phyloP scores from a whole-genome alignment of 2,888 invertebrate species.

The Chromoteleia sp. region DNA sequence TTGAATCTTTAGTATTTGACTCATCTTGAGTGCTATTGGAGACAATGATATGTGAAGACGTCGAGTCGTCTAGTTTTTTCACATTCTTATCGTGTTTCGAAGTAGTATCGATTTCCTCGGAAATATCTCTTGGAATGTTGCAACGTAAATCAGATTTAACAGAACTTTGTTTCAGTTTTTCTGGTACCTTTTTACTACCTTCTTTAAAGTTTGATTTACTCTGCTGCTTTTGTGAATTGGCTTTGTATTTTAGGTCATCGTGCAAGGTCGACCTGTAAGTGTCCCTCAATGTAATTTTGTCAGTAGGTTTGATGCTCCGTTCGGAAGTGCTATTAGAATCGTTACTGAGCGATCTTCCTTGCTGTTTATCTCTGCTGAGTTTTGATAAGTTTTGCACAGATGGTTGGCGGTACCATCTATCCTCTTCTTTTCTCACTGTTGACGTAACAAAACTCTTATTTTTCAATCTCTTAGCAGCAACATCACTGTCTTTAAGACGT shows the following conservation, averaged over 20 bases:
- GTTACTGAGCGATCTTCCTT: constrained; percentile 76
- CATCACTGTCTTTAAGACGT: constrained; percentile 75
- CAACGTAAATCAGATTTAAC: constrained; percentile 75
- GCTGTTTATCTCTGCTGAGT: constrained; percentile 75
- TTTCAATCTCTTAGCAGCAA: constrained; percentile 75
- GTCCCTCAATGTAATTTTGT: constrained; percentile 76
- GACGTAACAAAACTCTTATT: constrained; percentile 77
- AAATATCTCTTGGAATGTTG: constrained; percentile 74
- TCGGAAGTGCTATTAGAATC: constrained; percentile 76
- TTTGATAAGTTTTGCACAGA: constrained; percentile 74
- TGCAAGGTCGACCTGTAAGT: constrained; percentile 72
- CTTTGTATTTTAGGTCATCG: constrained; percentile 77
- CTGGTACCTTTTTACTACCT: constrained; percentile 73
- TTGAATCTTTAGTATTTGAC: constrained; percentile 59
- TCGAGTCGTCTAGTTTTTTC: constrained; percentile 51
- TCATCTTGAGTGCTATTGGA: constrained; percentile 57
- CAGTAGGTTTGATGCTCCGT: constrained; percentile 72
- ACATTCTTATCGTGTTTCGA: constrained; percentile 72
- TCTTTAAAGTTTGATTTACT: constrained; percentile 67
- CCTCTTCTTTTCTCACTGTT: constrained; percentile 78
- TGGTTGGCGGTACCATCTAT: constrained; percentile 75
- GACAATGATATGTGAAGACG: constrained; percentile 59
- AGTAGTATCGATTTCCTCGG: constrained; percentile 76
- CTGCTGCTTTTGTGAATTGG: constrained; percentile 70
- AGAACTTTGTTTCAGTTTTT: constrained; percentile 75